Conservation (phyloP, 92 coral and sea anemone species). For the Umimayanthus kanabou region DNA sequence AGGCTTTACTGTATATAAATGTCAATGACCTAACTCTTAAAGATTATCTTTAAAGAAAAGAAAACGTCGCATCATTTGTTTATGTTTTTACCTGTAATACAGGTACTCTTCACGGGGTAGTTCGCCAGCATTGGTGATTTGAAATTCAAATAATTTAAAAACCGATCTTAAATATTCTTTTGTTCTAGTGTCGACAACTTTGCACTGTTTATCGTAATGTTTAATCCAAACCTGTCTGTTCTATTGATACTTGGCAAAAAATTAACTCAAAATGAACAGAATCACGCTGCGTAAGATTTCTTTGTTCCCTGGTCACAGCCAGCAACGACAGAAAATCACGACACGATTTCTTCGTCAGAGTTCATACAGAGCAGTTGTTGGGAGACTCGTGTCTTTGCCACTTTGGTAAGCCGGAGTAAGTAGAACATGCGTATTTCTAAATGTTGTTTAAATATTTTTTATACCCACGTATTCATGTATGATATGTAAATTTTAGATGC, state of each 20-base stretch:
- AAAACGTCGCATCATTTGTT: too few relatives aligned
- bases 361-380: background rate
- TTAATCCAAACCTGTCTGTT: background rate
- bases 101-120: background rate
- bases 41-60: too few relatives aligned
- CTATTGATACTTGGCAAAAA: background rate
- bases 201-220: background rate
- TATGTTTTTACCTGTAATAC: background rate
- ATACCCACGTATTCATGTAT: background rate
- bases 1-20: too few relatives aligned
- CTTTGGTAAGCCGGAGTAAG: background rate
- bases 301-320: background rate
- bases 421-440: background rate
- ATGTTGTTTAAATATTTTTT: background rate
- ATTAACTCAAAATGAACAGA: background rate
- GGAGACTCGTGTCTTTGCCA: background rate
- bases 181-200: background rate
- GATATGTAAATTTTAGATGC: too few relatives aligned
- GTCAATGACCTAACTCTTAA: too few relatives aligned
- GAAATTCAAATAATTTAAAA: too few relatives aligned
- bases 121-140: background rate
- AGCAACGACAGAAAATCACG: background rate
- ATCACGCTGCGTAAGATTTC: background rate
- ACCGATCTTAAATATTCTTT: background rate
- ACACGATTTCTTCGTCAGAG: background rate